A percentile compares a stretch with the other conserved stretches of the same genome.
phyloP scores from a whole-genome alignment of 2,888 invertebrate species.

The Trichacis sp. region DNA sequence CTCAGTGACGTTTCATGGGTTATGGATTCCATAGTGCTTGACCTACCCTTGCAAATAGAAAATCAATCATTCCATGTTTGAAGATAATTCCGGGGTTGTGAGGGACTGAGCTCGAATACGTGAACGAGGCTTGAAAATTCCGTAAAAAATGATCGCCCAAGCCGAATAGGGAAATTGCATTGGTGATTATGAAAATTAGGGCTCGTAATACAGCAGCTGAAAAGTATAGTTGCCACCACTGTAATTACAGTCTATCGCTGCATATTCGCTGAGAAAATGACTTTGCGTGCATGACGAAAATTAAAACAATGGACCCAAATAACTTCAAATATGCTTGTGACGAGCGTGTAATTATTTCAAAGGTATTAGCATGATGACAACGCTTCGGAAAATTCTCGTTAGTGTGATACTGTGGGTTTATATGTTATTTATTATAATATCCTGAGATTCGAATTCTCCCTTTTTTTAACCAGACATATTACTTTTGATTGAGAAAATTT shows the following conservation, averaged over 20 bases:
- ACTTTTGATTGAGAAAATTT: too few species aligned
- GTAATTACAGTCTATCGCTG: slow-evolving; percentile 4
- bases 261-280: slow-evolving; percentile 2
- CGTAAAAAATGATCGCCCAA: neutral
- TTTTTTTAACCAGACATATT: too few species aligned
- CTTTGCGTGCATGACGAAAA: slow-evolving; percentile 8
- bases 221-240: neutral
- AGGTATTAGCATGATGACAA: neutral
- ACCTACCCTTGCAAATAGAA: neutral
- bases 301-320: slow-evolving; percentile 1
- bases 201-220: neutral
- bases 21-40: too few species aligned
- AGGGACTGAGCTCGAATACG: neutral
- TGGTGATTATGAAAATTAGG: neutral
- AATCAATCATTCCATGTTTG: slow-evolving; percentile 2
- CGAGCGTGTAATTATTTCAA: slow-evolving; percentile 5
- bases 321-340: slow-evolving; percentile 5
- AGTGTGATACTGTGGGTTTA: too few species aligned
- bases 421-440: too few species aligned
- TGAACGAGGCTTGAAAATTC: neutral
- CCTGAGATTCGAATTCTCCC: too few species aligned
- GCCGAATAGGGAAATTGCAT: slow-evolving; percentile 1
- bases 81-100: neutral
- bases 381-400: too few species aligned
- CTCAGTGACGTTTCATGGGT: too few species aligned